Evolutionary conservation across 2,797 vertebrate genomes (phyloP).

Genomic region (Nyctalus aviator): DNA sequence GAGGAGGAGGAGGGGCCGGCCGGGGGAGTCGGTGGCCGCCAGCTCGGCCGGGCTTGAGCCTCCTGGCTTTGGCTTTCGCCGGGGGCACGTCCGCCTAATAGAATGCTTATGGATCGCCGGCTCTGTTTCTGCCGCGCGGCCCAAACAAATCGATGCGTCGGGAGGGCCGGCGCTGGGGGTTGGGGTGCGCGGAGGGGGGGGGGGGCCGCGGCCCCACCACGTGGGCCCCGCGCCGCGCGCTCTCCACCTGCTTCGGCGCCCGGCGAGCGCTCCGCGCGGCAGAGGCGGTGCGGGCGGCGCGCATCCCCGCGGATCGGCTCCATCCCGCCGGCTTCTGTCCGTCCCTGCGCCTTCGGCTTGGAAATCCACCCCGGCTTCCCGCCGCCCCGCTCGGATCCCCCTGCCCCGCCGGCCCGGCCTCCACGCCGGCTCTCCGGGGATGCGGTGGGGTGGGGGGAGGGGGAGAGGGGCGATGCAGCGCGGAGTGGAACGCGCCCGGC

Average conservation of each 20-base stretch:
- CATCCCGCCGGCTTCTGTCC: background rate
- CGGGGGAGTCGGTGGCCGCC: constrained; percentile 1
- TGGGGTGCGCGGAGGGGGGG: background rate
- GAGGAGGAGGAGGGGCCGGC: background rate
- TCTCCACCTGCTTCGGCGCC: constrained; percentile 71
- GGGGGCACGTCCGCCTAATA: constrained; percentile 79
- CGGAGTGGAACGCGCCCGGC: background rate
- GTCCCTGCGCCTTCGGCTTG: background rate
- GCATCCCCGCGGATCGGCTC: background rate
- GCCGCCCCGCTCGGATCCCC: background rate
- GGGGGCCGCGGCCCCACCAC: constrained; percentile 41
- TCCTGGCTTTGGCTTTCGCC: constrained; percentile 70
- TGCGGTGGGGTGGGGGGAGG: no score
- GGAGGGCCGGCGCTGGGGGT: background rate
- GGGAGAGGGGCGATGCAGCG: background rate
- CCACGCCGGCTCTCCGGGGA: background rate
- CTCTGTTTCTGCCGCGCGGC: constrained; percentile 77
- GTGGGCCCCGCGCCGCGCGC: constrained; percentile 48
- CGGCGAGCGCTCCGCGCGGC: background rate
- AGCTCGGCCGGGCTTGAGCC: constrained; percentile 32
- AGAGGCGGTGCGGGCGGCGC: background rate
- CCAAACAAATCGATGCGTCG: constrained; percentile 82
- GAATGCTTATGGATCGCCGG: constrained; percentile 79
- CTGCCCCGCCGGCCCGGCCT: background rate
- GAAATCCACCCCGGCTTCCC: constrained; percentile 28